Conservation (phyloP, 1,140 invertebrate genomes). For the Papilio glaucus region DNA sequence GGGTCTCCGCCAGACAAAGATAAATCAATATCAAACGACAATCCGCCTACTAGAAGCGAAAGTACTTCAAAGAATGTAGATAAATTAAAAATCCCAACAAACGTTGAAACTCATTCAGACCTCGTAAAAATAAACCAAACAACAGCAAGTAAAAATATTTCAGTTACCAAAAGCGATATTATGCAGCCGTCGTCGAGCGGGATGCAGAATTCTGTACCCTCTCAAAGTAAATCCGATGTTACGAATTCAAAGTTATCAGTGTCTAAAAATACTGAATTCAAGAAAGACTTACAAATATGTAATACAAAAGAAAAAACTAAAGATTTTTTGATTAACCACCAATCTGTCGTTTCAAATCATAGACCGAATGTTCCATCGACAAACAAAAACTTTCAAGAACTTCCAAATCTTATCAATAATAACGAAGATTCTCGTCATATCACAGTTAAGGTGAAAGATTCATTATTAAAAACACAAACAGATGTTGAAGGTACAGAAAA, state of each 20-base stretch:
- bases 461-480: background rate
- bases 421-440: background rate
- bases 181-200: background rate
- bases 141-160: background rate
- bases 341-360: too few relatives aligned
- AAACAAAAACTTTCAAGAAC: background rate
- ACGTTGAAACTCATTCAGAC: background rate
- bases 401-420: background rate
- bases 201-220: background rate
- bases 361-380: background rate
- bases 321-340: too few relatives aligned
- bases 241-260: background rate
- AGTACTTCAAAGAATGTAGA: background rate
- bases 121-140: background rate
- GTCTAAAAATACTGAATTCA: background rate
- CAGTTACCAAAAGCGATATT: background rate
- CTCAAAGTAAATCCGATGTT: background rate
- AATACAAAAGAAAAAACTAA: too few relatives aligned
- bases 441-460: background rate
- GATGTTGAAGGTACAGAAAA: background rate
- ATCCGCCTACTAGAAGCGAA: constrained; percentile 3
- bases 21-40: too few relatives aligned
- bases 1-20: constrained; percentile 46
- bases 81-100: background rate
- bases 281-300: background rate